A percentile compares a stretch with the other conserved stretches of the same genome.
phyloP scores from a whole-genome alignment of 2,888 invertebrate genomes.

The Plagodis pulveraria region DNA sequence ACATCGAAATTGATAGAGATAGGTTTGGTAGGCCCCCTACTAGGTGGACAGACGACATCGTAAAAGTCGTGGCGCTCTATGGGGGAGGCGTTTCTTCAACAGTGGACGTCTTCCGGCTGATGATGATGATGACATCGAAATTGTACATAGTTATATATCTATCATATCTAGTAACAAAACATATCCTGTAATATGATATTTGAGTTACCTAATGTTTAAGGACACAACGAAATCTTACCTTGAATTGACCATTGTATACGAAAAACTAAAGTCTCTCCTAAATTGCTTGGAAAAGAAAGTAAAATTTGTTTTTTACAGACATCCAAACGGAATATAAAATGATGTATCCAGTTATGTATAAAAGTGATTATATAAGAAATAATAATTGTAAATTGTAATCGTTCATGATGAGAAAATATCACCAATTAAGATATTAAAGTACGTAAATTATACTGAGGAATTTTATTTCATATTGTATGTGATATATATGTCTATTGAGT shows the following conservation, averaged over 20 bases:
- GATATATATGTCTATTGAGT: too few relatives aligned
- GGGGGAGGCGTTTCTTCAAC: too few relatives aligned
- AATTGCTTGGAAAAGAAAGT: slow-evolving; percentile 59
- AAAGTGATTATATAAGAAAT: slow-evolving; percentile 70
- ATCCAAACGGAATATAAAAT: slow-evolving; percentile 64
- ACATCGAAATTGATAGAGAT: not conserved
- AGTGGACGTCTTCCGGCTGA: too few relatives aligned
- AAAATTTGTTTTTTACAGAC: slow-evolving; percentile 61
- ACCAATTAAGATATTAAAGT: slow-evolving; percentile 75
- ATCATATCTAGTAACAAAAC: slow-evolving; percentile 78
- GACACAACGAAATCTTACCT: slow-evolving; percentile 66
- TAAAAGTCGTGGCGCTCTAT: too few relatives aligned
- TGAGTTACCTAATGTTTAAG: slow-evolving; percentile 51
- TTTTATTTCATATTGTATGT: too few relatives aligned
- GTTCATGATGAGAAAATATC: slow-evolving; percentile 71
- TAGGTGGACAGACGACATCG: too few relatives aligned
- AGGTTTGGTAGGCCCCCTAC: too few relatives aligned
- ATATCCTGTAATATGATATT: slow-evolving; percentile 70
- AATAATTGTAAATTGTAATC: slow-evolving; percentile 81
- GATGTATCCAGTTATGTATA: slow-evolving; percentile 68
- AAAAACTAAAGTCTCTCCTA: slow-evolving; percentile 57
- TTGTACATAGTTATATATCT: slow-evolving; percentile 21
- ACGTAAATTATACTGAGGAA: slow-evolving; percentile 48
- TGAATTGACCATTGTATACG: slow-evolving; percentile 73
- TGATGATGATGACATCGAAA: slow-evolving; percentile 44